Evolutionary conservation across 2,888 invertebrate genomes (phyloP).

Genomic region (Leucoma salicis): DNA sequence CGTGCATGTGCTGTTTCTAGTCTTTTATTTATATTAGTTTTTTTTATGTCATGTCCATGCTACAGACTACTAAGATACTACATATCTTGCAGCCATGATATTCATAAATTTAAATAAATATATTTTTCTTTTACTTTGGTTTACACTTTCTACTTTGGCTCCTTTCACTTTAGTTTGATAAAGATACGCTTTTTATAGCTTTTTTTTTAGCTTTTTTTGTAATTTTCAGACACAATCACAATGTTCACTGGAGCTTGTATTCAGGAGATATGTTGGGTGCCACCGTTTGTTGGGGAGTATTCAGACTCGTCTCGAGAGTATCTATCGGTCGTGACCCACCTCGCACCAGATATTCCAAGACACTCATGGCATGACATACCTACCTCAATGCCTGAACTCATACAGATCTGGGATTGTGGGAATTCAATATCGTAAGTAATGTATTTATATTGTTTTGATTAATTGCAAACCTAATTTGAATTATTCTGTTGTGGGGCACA

Average conservation of each 20-base stretch:
- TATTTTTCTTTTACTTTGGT: no score
- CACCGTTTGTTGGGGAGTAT: constrained; percentile 23
- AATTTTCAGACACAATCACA: constrained; percentile 14
- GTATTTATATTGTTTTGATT: background rate
- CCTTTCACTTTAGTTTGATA: background rate
- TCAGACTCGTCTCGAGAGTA: constrained; percentile 52
- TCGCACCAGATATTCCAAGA: constrained; percentile 76
- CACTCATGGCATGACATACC: constrained; percentile 51
- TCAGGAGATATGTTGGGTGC: constrained; percentile 81
- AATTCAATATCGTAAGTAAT: constrained; percentile 55
- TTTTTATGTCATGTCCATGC: no score
- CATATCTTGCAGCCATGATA: no score
- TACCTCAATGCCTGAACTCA: constrained; percentile 66
- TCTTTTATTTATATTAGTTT: no score
- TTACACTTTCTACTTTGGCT: no score
- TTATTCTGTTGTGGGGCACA: no score
- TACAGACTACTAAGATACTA: no score
- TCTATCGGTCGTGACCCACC: constrained; percentile 82
- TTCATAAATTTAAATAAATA: no score
- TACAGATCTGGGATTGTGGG: constrained; percentile 88
- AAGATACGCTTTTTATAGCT: no score
- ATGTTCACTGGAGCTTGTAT: constrained; percentile 82
- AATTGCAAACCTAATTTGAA: background rate
- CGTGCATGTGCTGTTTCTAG: no score
- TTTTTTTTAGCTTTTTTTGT: no score